phyloP scores from a whole-genome alignment of 2,888 invertebrate genomes.

The Pammene fasciana region DNA sequence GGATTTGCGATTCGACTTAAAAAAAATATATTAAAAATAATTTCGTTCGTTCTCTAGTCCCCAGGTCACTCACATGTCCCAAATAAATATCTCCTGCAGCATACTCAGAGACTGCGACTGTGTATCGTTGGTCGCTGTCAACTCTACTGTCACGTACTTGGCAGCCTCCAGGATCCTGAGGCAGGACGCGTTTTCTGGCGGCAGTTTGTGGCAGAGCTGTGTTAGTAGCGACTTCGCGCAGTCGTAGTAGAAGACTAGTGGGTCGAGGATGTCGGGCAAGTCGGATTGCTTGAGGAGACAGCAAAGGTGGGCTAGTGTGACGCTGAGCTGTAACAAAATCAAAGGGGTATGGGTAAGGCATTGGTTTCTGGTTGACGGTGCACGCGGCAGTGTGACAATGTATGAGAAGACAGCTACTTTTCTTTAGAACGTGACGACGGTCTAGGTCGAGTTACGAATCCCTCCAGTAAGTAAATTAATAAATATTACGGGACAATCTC shows the following conservation, averaged over 20 bases:
- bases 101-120: constrained; percentile 70
- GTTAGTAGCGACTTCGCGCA: constrained; percentile 67
- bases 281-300: constrained; percentile 84
- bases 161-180: constrained; percentile 74
- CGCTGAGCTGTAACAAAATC: constrained; percentile 84
- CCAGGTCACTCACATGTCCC: constrained; percentile 61
- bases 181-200: constrained; percentile 74
- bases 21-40: too few relatives aligned
- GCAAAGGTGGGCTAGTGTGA: constrained; percentile 88
- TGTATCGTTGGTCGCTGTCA: constrained; percentile 60
- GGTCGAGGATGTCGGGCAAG: constrained; percentile 78
- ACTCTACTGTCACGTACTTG: constrained; percentile 75
- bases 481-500: too few relatives aligned
- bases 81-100: constrained; percentile 77
- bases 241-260: constrained; percentile 76
- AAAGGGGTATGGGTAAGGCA: too few relatives aligned
- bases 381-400: too few relatives aligned
- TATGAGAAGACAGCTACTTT: too few relatives aligned
- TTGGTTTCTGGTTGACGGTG: too few relatives aligned
- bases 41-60: background rate
- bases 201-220: constrained; percentile 69
- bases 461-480: too few relatives aligned
- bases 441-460: too few relatives aligned
- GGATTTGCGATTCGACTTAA: too few relatives aligned
- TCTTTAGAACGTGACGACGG: too few relatives aligned